These are phyloP conservation scores for Rhagium mordax DNA, from an alignment of 2,888 invertebrate species.

Conservation along the genomic window DNA sequence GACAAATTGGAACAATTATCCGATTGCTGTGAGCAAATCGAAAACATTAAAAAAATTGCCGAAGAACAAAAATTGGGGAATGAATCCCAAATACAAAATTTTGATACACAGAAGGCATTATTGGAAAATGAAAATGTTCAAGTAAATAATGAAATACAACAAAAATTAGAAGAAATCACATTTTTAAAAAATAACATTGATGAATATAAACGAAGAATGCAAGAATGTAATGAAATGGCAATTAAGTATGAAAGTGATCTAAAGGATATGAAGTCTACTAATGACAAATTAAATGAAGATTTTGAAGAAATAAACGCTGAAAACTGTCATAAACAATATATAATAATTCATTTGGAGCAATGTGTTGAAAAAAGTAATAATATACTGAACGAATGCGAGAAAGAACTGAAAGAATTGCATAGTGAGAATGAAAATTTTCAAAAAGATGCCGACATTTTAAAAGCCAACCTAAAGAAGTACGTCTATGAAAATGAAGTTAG, in stretches of 20 bases:
- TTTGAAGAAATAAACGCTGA: constrained; percentile 6
- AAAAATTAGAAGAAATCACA: background rate
- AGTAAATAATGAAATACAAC: background rate
- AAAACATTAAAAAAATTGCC: background rate
- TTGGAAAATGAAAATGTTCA: background rate
- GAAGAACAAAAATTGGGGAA: background rate
- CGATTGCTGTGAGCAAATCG: background rate
- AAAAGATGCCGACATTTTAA: constrained; percentile 28
- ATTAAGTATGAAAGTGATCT: background rate
- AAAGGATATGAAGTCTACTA: background rate
- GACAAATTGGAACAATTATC: constrained; percentile 3
- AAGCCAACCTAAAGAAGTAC: constrained; percentile 13
- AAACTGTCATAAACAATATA: constrained; percentile 31
- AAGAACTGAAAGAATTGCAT: constrained; percentile 42
- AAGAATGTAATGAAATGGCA: background rate
- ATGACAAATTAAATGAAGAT: constrained; percentile 8
- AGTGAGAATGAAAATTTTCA: constrained; percentile 31
- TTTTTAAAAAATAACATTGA: background rate
- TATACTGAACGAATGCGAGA: constrained; percentile 42
- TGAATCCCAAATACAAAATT: background rate
- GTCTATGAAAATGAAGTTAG: constrained; percentile 18
- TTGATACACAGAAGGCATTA: background rate
- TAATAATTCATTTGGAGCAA: constrained; percentile 40
- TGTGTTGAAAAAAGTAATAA: constrained; percentile 44
- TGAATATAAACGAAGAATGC: background rate